Evolutionary conservation across 1,140 invertebrate species (phyloP).

Genomic region (Micrasema longulum): DNA sequence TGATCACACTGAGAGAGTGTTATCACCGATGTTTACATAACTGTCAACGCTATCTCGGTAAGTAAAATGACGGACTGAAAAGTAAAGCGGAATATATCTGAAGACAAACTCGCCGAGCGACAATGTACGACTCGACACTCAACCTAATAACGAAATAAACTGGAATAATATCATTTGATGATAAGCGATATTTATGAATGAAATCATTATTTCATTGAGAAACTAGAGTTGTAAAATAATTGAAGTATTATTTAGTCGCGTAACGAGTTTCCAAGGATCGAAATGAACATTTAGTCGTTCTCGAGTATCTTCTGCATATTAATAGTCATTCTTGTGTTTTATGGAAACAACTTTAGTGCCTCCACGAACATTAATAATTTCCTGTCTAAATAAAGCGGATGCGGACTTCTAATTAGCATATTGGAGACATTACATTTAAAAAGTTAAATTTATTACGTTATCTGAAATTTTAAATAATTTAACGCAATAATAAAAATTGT

Average conservation of each 20-base stretch:
- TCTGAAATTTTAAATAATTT: not conserved
- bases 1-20: conserved; percentile 20
- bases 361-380: not conserved
- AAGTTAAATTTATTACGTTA: not conserved
- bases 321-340: too few species aligned
- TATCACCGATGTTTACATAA: conserved; percentile 27
- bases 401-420: not conserved
- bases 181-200: conserved; percentile 35
- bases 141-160: conserved; percentile 14
- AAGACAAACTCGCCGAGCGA: too few species aligned
- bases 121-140: not conserved
- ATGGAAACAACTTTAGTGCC: not conserved
- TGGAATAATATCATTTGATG: not conserved
- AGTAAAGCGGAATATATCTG: too few species aligned
- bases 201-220: conserved; percentile 19
- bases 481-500: not conserved
- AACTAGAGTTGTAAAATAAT: not conserved
- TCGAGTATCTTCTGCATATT: too few species aligned
- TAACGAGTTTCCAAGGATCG: too few species aligned
- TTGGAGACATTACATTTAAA: not conserved
- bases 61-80: too few species aligned
- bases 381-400: not conserved
- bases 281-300: too few species aligned
- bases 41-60: conserved; percentile 15
- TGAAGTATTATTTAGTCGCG: too few species aligned